phyloP scores from a whole-genome alignment of 1,140 invertebrate species.

The Tetraneura akinire region DNA sequence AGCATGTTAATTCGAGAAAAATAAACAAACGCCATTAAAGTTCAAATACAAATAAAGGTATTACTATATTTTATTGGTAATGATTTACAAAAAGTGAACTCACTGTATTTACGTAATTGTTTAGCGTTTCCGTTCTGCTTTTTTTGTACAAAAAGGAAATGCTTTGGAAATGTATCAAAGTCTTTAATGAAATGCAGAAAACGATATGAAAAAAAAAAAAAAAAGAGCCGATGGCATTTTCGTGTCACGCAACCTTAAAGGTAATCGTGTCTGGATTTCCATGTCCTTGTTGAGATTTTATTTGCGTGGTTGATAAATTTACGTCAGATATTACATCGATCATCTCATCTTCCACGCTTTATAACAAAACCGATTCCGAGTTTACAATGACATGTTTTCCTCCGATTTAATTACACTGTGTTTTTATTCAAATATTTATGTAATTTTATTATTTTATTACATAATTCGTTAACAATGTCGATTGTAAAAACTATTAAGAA shows the following conservation, averaged over 20 bases:
- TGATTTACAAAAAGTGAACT: neutral
- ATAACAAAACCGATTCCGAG: neutral
- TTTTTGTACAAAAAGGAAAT: constrained; percentile 2
- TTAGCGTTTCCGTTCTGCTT: neutral
- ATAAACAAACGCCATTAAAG: neutral
- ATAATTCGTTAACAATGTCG: too few species aligned
- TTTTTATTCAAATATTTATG: neutral
- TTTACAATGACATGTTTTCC: neutral
- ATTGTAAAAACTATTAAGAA: too few species aligned
- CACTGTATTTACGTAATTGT: constrained; percentile 17
- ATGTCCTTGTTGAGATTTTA: neutral
- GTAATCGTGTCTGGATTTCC: constrained; percentile 19
- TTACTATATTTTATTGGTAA: neutral
- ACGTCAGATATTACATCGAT: constrained; percentile 7
- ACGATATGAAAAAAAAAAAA: neutral
- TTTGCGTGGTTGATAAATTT: neutral
- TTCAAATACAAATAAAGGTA: neutral
- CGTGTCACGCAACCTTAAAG: neutral
- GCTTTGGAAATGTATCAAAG: constrained; percentile 17
- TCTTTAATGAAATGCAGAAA: neutral
- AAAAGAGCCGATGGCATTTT: neutral
- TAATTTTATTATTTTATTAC: too few species aligned
- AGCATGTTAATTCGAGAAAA: neutral
- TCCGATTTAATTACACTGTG: neutral
- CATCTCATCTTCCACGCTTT: neutral